A percentile compares a stretch with the other conserved stretches of the same genome.
phyloP scores from a whole-genome alignment of 2,888 invertebrate species.

The Adelphocoris suturalis region DNA sequence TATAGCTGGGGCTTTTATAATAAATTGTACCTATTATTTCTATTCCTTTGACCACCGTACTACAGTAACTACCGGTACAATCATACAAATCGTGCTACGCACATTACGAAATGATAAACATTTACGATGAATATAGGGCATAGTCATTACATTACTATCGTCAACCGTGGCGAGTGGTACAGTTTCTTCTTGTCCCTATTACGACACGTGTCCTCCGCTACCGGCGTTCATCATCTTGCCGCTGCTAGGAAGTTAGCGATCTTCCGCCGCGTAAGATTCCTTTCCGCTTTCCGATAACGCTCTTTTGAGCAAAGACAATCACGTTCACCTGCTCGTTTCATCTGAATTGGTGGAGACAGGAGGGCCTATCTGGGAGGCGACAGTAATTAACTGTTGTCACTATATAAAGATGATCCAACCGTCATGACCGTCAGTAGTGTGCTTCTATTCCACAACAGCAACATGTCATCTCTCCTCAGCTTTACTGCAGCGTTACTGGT shows the following conservation, averaged over 20 bases:
- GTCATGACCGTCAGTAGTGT: constrained; percentile 23
- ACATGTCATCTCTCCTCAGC: not conserved
- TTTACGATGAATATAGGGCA: not conserved
- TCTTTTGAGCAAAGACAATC: constrained; percentile 66
- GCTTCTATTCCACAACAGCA: not conserved
- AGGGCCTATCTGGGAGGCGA: not conserved
- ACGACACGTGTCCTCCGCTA: constrained; percentile 11
- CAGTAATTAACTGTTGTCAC: constrained; percentile 29
- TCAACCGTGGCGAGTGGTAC: constrained; percentile 37
- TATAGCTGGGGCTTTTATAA: too few species aligned
- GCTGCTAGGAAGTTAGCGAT: constrained; percentile 5
- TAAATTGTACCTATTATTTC: too few species aligned
- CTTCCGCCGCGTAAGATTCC: constrained; percentile 59
- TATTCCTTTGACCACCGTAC: too few species aligned
- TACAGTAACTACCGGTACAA: too few species aligned
- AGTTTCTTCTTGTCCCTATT: constrained; percentile 11
- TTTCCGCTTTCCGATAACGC: constrained; percentile 44
- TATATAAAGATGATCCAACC: constrained; percentile 54
- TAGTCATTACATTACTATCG: not conserved
- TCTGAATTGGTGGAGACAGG: constrained; percentile 53
- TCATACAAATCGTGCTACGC: not conserved
- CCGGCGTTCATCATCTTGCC: not conserved
- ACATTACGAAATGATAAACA: not conserved
- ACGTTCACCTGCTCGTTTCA: constrained; percentile 30
- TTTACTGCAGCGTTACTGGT: not conserved